Evolutionary conservation across 2,797 vertebrate species (phyloP).

Genomic region (Natrix natrix): DNA sequence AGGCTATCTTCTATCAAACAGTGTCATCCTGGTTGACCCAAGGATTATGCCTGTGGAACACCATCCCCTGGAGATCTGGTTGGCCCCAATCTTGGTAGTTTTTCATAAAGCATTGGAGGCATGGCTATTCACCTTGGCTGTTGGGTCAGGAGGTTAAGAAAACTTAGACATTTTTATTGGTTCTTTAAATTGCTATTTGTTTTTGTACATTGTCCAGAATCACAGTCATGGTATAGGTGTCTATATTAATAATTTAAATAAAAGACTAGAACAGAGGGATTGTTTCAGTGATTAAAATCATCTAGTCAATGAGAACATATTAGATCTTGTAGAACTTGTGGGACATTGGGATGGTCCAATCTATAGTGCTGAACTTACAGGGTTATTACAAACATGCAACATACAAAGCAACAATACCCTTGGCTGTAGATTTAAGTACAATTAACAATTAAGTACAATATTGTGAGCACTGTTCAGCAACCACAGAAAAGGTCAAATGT

Average conservation of each 20-base stretch:
- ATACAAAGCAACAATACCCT: not conserved
- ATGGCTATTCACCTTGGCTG: not conserved
- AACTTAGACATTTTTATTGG: not conserved
- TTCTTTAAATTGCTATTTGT: not conserved
- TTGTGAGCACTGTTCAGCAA: not conserved
- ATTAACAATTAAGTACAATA: not conserved
- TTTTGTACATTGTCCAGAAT: not conserved
- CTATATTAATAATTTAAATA: not conserved
- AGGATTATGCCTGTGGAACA: not conserved
- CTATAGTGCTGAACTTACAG: not conserved
- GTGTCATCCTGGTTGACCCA: not conserved
- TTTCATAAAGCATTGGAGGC: not conserved
- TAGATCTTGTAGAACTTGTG: not conserved
- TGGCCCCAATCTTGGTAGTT: not conserved
- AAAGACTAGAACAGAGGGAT: not conserved
- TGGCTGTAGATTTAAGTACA: not conserved
- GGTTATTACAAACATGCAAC: not conserved
- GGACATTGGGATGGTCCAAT: not conserved
- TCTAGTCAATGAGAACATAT: not conserved
- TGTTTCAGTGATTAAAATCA: not conserved
- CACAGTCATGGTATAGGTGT: not conserved
- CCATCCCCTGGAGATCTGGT: not conserved
- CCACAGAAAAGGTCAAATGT: not conserved
- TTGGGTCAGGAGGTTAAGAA: not conserved
- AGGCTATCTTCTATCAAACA: not conserved